Evolutionary conservation across 2,113 vertebrate genomes (phyloP), one percentile per base, ranked within the genome.

Genomic region (Ptychochromis oligacanthus): DNA sequence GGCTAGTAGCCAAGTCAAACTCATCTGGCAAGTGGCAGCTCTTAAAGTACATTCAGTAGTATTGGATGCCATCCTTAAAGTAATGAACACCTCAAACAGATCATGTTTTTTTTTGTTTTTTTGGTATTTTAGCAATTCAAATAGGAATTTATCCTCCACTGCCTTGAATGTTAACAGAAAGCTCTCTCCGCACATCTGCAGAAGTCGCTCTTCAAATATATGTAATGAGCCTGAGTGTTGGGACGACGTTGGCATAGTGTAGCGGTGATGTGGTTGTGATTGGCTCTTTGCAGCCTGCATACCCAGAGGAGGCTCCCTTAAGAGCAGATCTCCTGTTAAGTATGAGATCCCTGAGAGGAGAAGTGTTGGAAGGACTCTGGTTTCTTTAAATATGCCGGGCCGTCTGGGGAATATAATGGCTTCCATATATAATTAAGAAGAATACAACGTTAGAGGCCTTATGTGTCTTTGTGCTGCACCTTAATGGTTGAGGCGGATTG

Each of bases 371-470:
- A 93, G 89, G 93, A 90, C 89, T 92, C 79, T 84, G 89, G 57
- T 90, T 93, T 90, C 93, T 91, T 95, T 95, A 95, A 94, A 95
- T 95, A 94, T 88, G 92, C 86, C 3, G 13, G 52, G 36, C 70
- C 31, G 74, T 90, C 94, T 77, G 78, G 94, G 94, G 93, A 95
- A 94, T 94, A 91, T 88, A 90, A 93, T 90, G 91, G 75, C 74
- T 91, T 93, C 90, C 92, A 90, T 93, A 95, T 93, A 94, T 95
- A 95, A 95, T 95, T 95, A 95, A 95, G 89, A 89, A 26, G 87
- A 90, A 84, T 85, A 46, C 65, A 67, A 77, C 38, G 79, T 91
- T 87, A 7, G 90, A 89, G 90, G 90, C 54, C 91, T 88, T 84
- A 74, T 91, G 82, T 83, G 89, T 92, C 91, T 91, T 92, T 85